Conservation (phyloP, 2,888 invertebrate species). For the Agrochola litura region DNA sequence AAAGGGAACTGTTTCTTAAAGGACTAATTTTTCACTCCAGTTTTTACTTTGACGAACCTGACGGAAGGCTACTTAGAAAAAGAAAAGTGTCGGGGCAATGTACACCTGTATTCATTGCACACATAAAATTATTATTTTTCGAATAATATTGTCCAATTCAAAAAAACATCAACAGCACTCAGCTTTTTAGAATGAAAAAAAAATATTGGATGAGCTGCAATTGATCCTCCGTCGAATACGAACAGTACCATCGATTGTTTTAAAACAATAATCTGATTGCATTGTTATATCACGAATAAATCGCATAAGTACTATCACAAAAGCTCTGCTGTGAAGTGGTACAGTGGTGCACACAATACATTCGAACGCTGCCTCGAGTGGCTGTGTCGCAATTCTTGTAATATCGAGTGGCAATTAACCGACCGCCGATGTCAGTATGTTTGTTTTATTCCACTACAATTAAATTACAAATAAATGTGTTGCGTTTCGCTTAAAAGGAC, state of each 20-base stretch:
- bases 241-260: slow-evolving; percentile 63
- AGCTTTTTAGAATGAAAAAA: slow-evolving; percentile 33
- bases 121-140: background rate
- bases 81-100: background rate
- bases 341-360: slow-evolving; percentile 47
- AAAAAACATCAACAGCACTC: slow-evolving; percentile 10
- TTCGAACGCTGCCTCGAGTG: slow-evolving; percentile 43
- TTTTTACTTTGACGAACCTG: slow-evolving; percentile 60
- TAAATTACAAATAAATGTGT: slow-evolving; percentile 51
- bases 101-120: background rate
- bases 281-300: slow-evolving; percentile 70
- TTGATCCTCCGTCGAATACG: slow-evolving; percentile 29
- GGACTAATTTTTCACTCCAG: slow-evolving; percentile 79
- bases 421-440: slow-evolving; percentile 38
- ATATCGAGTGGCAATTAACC: slow-evolving; percentile 66
- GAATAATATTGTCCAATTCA: slow-evolving; percentile 8
- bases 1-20: slow-evolving; percentile 73
- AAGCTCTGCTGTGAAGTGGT: slow-evolving; percentile 59
- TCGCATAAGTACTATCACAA: slow-evolving; percentile 50
- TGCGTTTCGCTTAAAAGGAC: slow-evolving; percentile 44
- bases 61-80: slow-evolving; percentile 29
- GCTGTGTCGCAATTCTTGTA: slow-evolving; percentile 58
- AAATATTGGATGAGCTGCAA: slow-evolving; percentile 53
- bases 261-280: slow-evolving; percentile 76
- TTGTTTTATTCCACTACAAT: slow-evolving; percentile 49